Evolutionary conservation across 1,140 invertebrate genomes (phyloP), one percentile per base, ranked within the genome.

Genomic region (Aricia agestis): DNA sequence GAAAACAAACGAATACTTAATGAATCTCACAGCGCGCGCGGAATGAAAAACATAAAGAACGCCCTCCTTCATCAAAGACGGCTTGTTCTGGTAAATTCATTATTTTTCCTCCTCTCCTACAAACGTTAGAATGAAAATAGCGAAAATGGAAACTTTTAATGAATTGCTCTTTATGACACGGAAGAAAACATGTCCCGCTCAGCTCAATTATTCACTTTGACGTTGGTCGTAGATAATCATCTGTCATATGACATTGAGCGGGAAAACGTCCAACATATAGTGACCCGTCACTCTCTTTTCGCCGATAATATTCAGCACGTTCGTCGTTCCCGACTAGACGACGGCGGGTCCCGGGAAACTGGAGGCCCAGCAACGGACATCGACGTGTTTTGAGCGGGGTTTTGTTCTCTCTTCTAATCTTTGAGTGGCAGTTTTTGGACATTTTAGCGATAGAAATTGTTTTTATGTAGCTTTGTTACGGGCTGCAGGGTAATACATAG

Each of bases 151-250:
- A 52, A 52, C 45, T 52, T 15, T 13, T 52, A 52, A 52, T 52
- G 45, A 52, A 52, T 52, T 52, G 45, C 45, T 52, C 45, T 52
- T 52, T 52, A 52, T 52, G 45, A 11, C 10, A 52, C 11, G 45
- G 45, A 52, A 52, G n/a, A 36, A 36, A 36, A 36, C 6, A 81
- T 69, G 68, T 66, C 72, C 63, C 76, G 75, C 79, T 81, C 83
- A 86, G 79, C 83, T 82, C 86, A 89, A 90, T 90, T 90, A 90
- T 88, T 90, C 88, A 90, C 82, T 87, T 88, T 90, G 88, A 90
- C 88, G 80, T 86, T 75, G 80, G 74, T 76, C 82, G 82, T 89
- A 89, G 86, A 90, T 90, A 89, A 90, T 87, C 85, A 89, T 90
- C 88, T 89, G 86, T 90, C 87, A 90, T 86, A 84, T 79, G 82